These are phyloP conservation scores for Drosophila setifemur DNA, from an alignment of 1,140 invertebrate genomes.

Conservation along the genomic window DNA sequence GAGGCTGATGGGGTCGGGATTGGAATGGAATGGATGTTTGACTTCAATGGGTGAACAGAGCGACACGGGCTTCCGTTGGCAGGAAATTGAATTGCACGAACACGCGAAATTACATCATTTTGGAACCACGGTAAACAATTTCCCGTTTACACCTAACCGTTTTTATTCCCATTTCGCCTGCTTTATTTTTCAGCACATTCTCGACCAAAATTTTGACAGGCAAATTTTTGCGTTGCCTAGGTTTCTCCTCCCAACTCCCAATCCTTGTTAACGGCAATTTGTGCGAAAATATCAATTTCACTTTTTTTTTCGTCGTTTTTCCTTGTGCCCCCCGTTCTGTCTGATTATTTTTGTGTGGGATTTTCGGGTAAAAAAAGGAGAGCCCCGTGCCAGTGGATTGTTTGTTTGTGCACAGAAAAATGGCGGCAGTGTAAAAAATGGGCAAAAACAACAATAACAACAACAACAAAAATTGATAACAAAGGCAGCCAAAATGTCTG, in stretches of 20 bases:
- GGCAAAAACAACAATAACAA: no score
- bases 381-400: slow-evolving; percentile 2
- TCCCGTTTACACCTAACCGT: slow-evolving; percentile 66
- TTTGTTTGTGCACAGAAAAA: slow-evolving; percentile 21
- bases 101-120: slow-evolving; percentile 82
- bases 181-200: slow-evolving; percentile 31
- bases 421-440: slow-evolving; percentile 40
- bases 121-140: slow-evolving; percentile 80
- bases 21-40: slow-evolving; percentile 48
- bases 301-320: slow-evolving; percentile 53
- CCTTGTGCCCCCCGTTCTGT: slow-evolving; percentile 11
- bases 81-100: slow-evolving; percentile 81
- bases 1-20: slow-evolving; percentile 10
- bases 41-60: slow-evolving; percentile 75
- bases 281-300: slow-evolving; percentile 75
- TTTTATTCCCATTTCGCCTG: slow-evolving; percentile 33
- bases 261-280: slow-evolving; percentile 71
- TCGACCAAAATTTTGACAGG: slow-evolving; percentile 63
- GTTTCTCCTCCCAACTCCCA: slow-evolving; percentile 10
- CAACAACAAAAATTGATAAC: slow-evolving; percentile 52
- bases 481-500: slow-evolving; percentile 64
- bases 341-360: slow-evolving; percentile 22
- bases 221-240: slow-evolving; percentile 69
- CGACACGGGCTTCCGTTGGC: slow-evolving; percentile 83
- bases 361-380: slow-evolving; percentile 7